Evolutionary conservation across 1,140 invertebrate species (phyloP), one percentile per base, ranked within the genome.

Genomic region (Drosophila burlai): DNA sequence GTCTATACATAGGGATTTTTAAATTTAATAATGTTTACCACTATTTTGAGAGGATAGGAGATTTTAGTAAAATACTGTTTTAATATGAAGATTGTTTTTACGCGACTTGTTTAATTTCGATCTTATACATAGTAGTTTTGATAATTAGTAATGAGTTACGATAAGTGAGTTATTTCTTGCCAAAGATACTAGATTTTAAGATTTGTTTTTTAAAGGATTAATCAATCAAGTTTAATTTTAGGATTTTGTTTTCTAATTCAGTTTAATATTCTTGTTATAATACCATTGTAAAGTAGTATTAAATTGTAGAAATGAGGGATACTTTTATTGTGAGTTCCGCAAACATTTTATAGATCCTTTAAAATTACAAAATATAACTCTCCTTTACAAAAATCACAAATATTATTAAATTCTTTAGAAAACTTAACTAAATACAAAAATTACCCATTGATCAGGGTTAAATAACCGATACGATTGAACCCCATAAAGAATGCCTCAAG

Each of bases 1-100:
- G 40, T n/a, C 6, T 76, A 60, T 76, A 76, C 31, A 42, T 76
- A 76, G 38, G 50, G 31, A 4, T n/a, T 38, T 54, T 52, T 45
- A n/a, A 11, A n/a, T 55, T 34, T 1, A 47, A 38, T 46, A 15
- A 8, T 34, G 42, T 18, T 46, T 26, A 13, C 5, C 8, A 29
- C 8, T 11, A 0, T 7, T 9, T 11, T 15, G 5, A 6, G 18
- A 40, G 15, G 15, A 16, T 11, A 0, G 8, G 1, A 18, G 4
- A 10, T 16, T 2, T 9, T 4, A n/a, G 2, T 38, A 36, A 21
- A 2, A 10, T 38, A 38, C 4, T 38, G 3, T 0, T 34, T 34
- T 52, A 18, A 18, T 34, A 11, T 34, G 10, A 52, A 31, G n/a
- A 3, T 50, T 45, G 26, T 50, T 31, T 49, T 10, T 10, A 3